Evolutionary conservation across 2,888 invertebrate species (phyloP).

Genomic region (Spatulosminthurus flaviceps): DNA sequence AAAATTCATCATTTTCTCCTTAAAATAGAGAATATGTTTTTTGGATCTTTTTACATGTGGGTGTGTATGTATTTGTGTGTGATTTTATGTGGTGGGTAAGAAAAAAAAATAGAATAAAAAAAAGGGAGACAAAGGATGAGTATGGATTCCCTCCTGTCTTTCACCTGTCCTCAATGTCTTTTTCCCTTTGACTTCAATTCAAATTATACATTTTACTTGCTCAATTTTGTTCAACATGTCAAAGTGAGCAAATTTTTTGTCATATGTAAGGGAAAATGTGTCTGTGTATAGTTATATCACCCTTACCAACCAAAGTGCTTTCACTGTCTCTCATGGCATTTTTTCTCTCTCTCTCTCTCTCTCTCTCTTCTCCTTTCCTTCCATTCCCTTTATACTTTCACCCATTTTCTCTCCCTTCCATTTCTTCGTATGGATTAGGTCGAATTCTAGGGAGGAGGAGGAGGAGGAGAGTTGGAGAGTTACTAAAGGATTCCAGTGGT

Average conservation of each 20-base stretch:
- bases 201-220: constrained; percentile 32
- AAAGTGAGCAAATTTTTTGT: constrained; percentile 31
- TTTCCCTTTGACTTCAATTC: constrained; percentile 30
- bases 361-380: not conserved
- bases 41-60: too few relatives aligned
- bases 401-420: not conserved
- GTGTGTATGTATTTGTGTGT: too few relatives aligned
- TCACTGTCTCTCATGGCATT: not conserved
- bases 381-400: not conserved
- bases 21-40: too few relatives aligned
- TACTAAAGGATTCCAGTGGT: not conserved
- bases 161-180: not conserved
- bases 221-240: constrained; percentile 29
- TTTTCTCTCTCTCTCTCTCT: constrained; percentile 6
- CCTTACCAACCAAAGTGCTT: too few relatives aligned
- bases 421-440: not conserved
- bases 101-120: too few relatives aligned
- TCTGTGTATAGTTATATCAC: not conserved
- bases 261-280: too few relatives aligned
- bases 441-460: not conserved
- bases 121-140: not conserved
- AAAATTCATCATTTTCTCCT: too few relatives aligned
- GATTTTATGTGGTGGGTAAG: too few relatives aligned
- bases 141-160: constrained; percentile 22
- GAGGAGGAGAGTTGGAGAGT: too few relatives aligned